Conservation (phyloP, 2,113 vertebrate genomes). For the Tragulus kanchil region DNA sequence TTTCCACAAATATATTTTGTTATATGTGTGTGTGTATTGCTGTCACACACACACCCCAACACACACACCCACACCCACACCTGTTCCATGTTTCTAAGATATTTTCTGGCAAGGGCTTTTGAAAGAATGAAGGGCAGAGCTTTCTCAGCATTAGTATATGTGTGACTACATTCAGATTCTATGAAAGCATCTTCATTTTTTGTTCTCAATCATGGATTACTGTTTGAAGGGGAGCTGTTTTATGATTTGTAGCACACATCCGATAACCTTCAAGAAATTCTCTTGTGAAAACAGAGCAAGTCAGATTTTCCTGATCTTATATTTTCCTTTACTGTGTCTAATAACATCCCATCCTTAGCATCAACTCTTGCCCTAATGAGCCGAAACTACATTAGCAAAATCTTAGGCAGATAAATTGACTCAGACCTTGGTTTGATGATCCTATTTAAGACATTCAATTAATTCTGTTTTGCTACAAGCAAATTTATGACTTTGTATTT, state of each 20-base stretch:
- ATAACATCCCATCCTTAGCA: constrained; percentile 65
- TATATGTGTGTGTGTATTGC: background rate
- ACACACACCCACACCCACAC: background rate
- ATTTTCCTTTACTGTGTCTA: constrained; percentile 55
- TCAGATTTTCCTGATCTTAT: background rate
- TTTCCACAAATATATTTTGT: background rate
- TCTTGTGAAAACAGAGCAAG: background rate
- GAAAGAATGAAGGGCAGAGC: background rate
- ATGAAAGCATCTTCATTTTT: constrained; percentile 50
- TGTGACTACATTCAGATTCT: background rate
- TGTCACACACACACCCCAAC: background rate
- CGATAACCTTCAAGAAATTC: constrained; percentile 24
- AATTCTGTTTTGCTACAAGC: constrained; percentile 91
- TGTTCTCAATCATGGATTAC: background rate
- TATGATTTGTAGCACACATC: background rate
- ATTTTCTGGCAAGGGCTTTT: background rate
- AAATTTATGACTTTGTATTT: constrained; percentile 90
- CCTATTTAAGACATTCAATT: constrained; percentile 89
- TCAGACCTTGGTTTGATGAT: constrained; percentile 89
- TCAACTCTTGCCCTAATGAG: constrained; percentile 85
- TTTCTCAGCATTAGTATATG: background rate
- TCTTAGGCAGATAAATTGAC: constrained; percentile 87
- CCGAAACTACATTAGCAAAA: constrained; percentile 85
- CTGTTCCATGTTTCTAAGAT: background rate
- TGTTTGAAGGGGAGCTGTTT: constrained; percentile 57